Conservation (phyloP, 2,113 vertebrate genomes). For the Coregonus clupeaformis region DNA sequence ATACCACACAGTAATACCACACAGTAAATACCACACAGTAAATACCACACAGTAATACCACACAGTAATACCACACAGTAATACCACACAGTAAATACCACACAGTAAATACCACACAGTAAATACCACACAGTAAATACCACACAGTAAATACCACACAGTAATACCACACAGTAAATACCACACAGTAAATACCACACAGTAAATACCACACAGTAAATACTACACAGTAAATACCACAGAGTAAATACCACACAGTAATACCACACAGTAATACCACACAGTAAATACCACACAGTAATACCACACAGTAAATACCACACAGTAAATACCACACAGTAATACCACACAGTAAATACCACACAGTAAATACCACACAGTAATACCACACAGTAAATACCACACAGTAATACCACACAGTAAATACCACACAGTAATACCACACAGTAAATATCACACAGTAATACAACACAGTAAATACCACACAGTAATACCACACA, state of each 20-base stretch:
- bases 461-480: too few relatives aligned
- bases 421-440: constrained; percentile 15
- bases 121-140: constrained; percentile 16
- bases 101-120: constrained; percentile 17
- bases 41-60: constrained; percentile 16
- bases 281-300: constrained; percentile 17
- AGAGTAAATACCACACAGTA: constrained; percentile 17
- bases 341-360: constrained; percentile 16
- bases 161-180: constrained; percentile 17
- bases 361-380: constrained; percentile 18
- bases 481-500: constrained; percentile 16
- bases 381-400: constrained; percentile 15
- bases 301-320: constrained; percentile 16
- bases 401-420: constrained; percentile 18
- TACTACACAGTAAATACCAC: constrained; percentile 16
- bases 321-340: constrained; percentile 17
- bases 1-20: constrained; percentile 16
- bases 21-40: constrained; percentile 17
- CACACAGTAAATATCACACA: constrained; percentile 19
- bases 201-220: constrained; percentile 17
- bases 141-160: constrained; percentile 18
- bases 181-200: constrained; percentile 18
- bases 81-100: constrained; percentile 16
- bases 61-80: constrained; percentile 17
- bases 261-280: constrained; percentile 16